Evolutionary conservation across 2,888 invertebrate genomes (phyloP), one percentile per base, ranked within the genome.

Genomic region (Thymelicus acteon): DNA sequence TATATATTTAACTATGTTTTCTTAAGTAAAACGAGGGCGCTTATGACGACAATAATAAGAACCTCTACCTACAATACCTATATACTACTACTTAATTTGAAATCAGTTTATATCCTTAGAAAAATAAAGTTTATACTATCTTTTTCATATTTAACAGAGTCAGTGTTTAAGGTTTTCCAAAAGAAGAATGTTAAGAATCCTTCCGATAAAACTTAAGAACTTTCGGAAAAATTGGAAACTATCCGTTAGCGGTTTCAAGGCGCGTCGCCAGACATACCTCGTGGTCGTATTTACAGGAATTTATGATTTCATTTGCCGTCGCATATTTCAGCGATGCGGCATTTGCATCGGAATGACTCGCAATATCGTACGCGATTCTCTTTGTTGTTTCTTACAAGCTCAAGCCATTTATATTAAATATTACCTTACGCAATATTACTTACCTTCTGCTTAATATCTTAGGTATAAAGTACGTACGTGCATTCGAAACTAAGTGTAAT

Each of bases 231-330:
- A 63, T 58, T 58, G 52, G 19, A 49, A 70, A 49, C 64, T 52
- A 60, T 60, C 40, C 24, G 39, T 70, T 60, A 64, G 70, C 60
- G 52, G 70, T 64, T 52, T 10, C 48, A 44, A 40, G 19, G 58
- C 44, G 49, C 60, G 52, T 72, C 70, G 62, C 61, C 74, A 71
- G 67, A 74, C 73, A 75, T 74, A 73, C 71, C 74, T 73, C 73
- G 76, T 75, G 76, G 72, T 71, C 82, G 80, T 87, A 85, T 88
- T 89, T 85, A 86, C 85, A 76, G 78, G 80, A 89, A 91, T 91
- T 91, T 92, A 91, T 90, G 89, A 88, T 90, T 92, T 92, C 89
- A 92, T 92, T 91, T 91, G 85, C 87, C 84, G 84, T 87, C 87
- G 86, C 90, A 88, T 91, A 90, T 89, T 89, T 91, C 88, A 89